Base-by-base conservation (phyloP, 2,888 invertebrate species). In the Celastrina argiolus region DNA sequence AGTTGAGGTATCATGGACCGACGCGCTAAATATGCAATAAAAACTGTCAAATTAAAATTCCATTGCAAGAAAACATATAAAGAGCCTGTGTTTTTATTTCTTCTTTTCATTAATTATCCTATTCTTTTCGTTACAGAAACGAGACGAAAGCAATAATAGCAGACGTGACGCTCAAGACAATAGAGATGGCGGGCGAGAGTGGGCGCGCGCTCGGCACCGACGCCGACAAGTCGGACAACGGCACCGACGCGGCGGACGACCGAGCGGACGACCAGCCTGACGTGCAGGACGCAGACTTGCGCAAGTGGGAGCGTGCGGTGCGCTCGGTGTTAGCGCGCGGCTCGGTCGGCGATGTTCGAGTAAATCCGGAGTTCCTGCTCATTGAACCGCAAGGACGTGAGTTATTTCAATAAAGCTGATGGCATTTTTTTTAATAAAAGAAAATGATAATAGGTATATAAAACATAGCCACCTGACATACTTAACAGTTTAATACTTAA, bases 291-390 rank as follows among this genome's bases (percentile, higher is more conserved):
- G 22, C 16, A 34, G 71, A 69, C 68, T 81, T 73, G 66, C 72
- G 70, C 64, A 76, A 78, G 4, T 92, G 91, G 76, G 92, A 94
- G 78, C 85, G 92, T 31, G 93, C 94, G 0, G 86, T 97, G 1
- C 84, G 92, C 69, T 95, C 96, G 56, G 95, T 95, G 10, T 91
- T 98, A 0, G 91, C 93, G 2, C 92, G 89, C 0, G 97, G 97
- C 5, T 92, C 92, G 75, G 94, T 97, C 7, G 97, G 97, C 1
- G 94, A 95, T 36, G 83, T 97, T 1, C 94, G 93, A 28, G 94
- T 97, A 0, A 97, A 98, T 82, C 96, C 97, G 0, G 94, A 94
- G 69, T 97, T 95, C 80, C 85, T 97, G 68, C 93, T 95, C 65
- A 94, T 97, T 74, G 93, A 94, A 76, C 93, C 96, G 1, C 92